Base-by-base conservation (phyloP, 2,797 vertebrate species). In the Dendrocincla tyrannina region DNA sequence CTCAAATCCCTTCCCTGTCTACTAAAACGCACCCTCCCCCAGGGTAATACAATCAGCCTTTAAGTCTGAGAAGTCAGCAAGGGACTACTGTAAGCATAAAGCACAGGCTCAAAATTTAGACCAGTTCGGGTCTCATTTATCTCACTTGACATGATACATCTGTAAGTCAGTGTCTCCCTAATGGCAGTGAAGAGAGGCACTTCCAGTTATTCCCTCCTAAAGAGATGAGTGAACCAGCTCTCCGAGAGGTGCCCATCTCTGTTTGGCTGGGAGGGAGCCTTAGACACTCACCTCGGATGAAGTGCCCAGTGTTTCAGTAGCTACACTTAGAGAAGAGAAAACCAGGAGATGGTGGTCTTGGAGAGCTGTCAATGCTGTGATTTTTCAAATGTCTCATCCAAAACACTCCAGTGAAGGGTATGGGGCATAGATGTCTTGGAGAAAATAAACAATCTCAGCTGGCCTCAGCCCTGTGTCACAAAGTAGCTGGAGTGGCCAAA, bases 21-120 rank as follows among this genome's bases (percentile, higher is more conserved):
- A 42, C 35, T 55, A 62, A 72, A 72, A 62, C 27, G 22, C 19
- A 32, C 33, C 19, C 16, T 23, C 3, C 4, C 13, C 10, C n/a
- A 76, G 12, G 32, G 19, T 64, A 58, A 59, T 37, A 37, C 22
- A 64, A 23, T 35, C 35, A 78, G 12, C 23, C 39, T 78, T 53
- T 60, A 30, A 13, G 22, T 53, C 33, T 74, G 37, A 64, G 47
- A 50, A 76, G n/a, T 25, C 0, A 0, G 13, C 2, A 2, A n/a
- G 41, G 15, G 15, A 6, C 37, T 49, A 39, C 6, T 33, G 13
- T 27, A 13, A 77, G 16, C 72, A 72, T 20, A 84, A 88, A 93
- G 32, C 8, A 76, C 0, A 2, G 23, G 19, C 28, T 79, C 8
- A 8, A 84, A 85, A 87, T 41, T 87, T 68, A 75, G 42, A 42